A percentile compares a stretch with the other conserved stretches of the same genome.
These are phyloP conservation scores for Muscicapa comitata DNA, from an alignment of 2,797 vertebrate genomes.

Conservation along the genomic window DNA sequence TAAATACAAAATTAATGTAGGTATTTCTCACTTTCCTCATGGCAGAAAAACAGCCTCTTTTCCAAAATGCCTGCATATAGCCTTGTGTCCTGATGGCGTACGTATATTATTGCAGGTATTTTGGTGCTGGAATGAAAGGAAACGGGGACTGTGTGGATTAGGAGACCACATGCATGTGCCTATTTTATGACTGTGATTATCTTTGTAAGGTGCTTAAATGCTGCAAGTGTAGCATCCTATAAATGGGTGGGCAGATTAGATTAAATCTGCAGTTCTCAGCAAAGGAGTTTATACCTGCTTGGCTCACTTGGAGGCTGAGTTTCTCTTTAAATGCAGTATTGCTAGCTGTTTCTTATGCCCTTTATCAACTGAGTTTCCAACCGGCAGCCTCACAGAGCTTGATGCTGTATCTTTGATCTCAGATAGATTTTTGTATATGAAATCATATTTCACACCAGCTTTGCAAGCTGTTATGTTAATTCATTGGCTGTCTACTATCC, in stretches of 20 bases:
- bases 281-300: conserved; percentile 51
- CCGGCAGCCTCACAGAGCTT: background rate
- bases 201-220: conserved; percentile 56
- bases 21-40: conserved; percentile 33
- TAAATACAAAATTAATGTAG: conserved; percentile 39
- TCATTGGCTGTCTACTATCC: conserved; percentile 12
- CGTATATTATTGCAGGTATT: conserved; percentile 26
- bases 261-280: conserved; percentile 48
- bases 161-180: conserved; percentile 38
- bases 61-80: conserved; percentile 13
- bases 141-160: conserved; percentile 40
- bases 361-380: conserved; percentile 39
- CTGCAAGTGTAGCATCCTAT: conserved; percentile 25
- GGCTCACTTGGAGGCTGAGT: conserved; percentile 48
- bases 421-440: conserved; percentile 26
- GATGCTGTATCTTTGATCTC: conserved; percentile 49
- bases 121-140: conserved; percentile 26
- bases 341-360: conserved; percentile 21
- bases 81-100: background rate
- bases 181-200: conserved; percentile 62
- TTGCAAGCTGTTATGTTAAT: conserved; percentile 42
- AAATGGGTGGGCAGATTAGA: conserved; percentile 53
- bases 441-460: conserved; percentile 43
- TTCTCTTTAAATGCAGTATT: conserved; percentile 44
- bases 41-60: conserved; percentile 13